These are phyloP conservation scores for Todiramphus saurophagus DNA, from an alignment of 2,113 vertebrate species.

Conservation along the genomic window DNA sequence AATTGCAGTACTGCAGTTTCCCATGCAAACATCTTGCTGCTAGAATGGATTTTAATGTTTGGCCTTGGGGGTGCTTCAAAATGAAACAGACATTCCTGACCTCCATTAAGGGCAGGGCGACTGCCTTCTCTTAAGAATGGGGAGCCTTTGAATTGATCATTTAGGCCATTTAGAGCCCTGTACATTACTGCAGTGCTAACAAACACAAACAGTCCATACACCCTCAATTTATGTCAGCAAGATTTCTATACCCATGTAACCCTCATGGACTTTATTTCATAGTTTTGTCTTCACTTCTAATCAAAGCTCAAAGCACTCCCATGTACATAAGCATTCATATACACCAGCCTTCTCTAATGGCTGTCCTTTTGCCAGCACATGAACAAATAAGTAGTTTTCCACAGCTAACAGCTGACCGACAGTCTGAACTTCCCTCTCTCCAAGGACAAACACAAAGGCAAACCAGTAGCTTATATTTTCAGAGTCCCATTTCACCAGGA, in stretches of 20 bases:
- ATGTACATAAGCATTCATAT: background rate
- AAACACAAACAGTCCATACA: background rate
- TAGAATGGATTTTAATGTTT: background rate
- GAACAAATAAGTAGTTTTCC: background rate
- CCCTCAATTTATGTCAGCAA: background rate
- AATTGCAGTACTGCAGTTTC: background rate
- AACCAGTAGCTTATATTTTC: background rate
- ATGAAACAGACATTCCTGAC: background rate
- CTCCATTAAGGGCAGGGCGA: background rate
- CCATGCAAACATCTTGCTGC: background rate
- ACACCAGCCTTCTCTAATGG: background rate
- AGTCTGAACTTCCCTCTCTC: background rate
- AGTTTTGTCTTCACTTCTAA: background rate
- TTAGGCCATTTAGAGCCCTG: background rate
- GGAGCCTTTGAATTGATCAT: background rate
- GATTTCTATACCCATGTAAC: background rate
- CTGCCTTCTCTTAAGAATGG: background rate
- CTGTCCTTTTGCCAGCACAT: background rate
- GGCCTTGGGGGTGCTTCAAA: background rate
- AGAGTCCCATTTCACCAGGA: background rate
- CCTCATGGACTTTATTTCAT: background rate
- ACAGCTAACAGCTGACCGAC: background rate
- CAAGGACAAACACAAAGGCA: background rate
- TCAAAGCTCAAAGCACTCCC: background rate
- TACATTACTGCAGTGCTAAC: background rate